phyloP scores from a whole-genome alignment of 2,888 invertebrate genomes.

The Dasypolia templi region DNA sequence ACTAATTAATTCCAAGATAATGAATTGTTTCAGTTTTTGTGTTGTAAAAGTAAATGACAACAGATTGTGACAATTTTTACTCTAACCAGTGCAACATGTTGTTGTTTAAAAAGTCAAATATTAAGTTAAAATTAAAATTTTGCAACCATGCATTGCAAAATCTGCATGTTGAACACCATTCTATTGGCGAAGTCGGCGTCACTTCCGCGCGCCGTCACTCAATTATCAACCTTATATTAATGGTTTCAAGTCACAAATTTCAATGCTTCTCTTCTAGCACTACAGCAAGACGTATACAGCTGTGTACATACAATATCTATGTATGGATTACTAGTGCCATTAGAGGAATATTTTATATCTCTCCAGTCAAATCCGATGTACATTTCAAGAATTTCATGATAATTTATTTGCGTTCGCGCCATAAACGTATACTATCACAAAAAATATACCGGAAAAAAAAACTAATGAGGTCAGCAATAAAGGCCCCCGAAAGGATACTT shows the following conservation, averaged over 20 bases:
- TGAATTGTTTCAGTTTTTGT: slow-evolving; percentile 31
- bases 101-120: slow-evolving; percentile 16
- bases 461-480: slow-evolving; percentile 83
- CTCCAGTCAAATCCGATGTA: slow-evolving; percentile 51
- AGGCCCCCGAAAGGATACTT: slow-evolving; percentile 81
- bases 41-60: slow-evolving; percentile 29
- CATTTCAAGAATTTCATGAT: slow-evolving; percentile 43
- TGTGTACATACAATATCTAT: slow-evolving; percentile 79
- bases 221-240: slow-evolving; percentile 76
- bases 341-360: slow-evolving; percentile 66
- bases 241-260: slow-evolving; percentile 73
- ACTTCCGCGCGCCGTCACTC: slow-evolving; percentile 65
- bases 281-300: slow-evolving; percentile 80
- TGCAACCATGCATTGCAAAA: slow-evolving; percentile 70
- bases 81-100: slow-evolving; percentile 6
- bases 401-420: slow-evolving; percentile 61
- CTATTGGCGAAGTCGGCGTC: slow-evolving; percentile 75
- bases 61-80: neutral
- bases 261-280: slow-evolving; percentile 70
- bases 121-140: slow-evolving; percentile 31
- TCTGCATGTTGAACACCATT: slow-evolving; percentile 73
- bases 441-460: slow-evolving; percentile 74
- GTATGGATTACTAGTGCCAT: slow-evolving; percentile 71
- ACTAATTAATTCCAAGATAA: slow-evolving; percentile 50
- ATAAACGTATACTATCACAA: slow-evolving; percentile 63